These are phyloP conservation scores for Temnopleurus reevesii DNA, from an alignment of 53 echinoderm and acorn worm genomes.

Conservation along the genomic window DNA sequence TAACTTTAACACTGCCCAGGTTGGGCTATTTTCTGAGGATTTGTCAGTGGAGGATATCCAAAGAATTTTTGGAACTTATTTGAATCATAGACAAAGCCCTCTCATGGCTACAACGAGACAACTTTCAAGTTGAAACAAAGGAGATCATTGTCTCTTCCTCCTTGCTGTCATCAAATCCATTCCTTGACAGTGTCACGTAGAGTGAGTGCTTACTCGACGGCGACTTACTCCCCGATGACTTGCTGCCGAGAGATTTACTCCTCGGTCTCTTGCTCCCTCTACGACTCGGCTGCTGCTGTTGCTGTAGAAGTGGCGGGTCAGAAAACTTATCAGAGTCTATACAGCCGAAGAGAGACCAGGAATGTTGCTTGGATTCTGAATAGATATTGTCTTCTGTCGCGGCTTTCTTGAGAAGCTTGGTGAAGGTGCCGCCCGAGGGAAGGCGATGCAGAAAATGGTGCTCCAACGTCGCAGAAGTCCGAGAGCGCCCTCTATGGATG, in stretches of 20 bases:
- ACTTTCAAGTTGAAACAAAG: constrained; percentile 43
- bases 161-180: constrained; percentile 54
- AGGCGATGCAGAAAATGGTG: constrained; percentile 33
- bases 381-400: constrained; percentile 43
- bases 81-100: too few relatives aligned
- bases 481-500: not conserved
- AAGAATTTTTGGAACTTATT: too few relatives aligned
- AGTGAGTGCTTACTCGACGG: constrained; percentile 53
- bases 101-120: too few relatives aligned
- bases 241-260: constrained; percentile 68
- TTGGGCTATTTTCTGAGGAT: too few relatives aligned
- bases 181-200: constrained; percentile 44
- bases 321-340: constrained; percentile 9
- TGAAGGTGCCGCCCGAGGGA: constrained; percentile 30
- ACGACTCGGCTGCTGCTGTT: not conserved
- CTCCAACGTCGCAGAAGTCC: constrained; percentile 36
- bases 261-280: constrained; percentile 57
- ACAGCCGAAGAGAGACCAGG: constrained; percentile 46
- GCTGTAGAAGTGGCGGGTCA: constrained; percentile 10
- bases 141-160: constrained; percentile 45
- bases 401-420: constrained; percentile 6
- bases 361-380: constrained; percentile 12
- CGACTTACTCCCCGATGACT: constrained; percentile 51
- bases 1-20: too few relatives aligned
- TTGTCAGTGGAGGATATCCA: too few relatives aligned